phyloP scores from a whole-genome alignment of 2,113 vertebrate genomes.

The Perognathus longimembris region DNA sequence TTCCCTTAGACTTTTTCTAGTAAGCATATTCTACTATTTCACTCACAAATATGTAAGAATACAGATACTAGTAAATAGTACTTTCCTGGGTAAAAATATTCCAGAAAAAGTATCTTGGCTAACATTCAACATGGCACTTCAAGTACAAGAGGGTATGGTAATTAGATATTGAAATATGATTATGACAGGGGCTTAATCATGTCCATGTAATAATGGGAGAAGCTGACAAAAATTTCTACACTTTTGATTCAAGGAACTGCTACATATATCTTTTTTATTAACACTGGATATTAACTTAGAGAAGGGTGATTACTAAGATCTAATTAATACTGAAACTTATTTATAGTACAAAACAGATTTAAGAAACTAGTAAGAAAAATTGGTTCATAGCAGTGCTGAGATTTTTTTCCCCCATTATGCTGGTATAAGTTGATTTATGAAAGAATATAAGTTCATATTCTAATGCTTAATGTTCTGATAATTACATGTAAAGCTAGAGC shows the following conservation, averaged over 20 bases:
- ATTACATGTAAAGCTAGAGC: slow-evolving; percentile 6
- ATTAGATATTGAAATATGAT: neutral
- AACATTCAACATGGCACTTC: neutral
- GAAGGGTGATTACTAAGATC: slow-evolving; percentile 13
- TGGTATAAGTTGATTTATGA: neutral
- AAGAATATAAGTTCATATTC: neutral
- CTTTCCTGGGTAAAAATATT: slow-evolving; percentile 29
- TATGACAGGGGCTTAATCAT: neutral
- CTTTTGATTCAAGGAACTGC: neutral
- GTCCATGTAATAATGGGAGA: neutral
- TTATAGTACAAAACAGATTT: neutral
- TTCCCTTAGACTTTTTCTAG: neutral
- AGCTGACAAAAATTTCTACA: neutral
- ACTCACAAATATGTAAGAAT: neutral
- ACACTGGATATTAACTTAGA: neutral
- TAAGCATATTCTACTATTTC: neutral
- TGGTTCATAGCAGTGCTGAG: neutral
- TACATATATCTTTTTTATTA: neutral
- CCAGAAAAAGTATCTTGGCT: slow-evolving; percentile 4
- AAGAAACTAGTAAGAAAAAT: neutral
- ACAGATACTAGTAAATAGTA: neutral
- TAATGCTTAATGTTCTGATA: neutral
- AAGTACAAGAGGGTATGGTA: neutral
- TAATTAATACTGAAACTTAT: slow-evolving; percentile 18
- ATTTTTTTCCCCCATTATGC: neutral